Base-by-base conservation (phyloP, 2,113 vertebrate species). In the Triplophysa siluroides region DNA sequence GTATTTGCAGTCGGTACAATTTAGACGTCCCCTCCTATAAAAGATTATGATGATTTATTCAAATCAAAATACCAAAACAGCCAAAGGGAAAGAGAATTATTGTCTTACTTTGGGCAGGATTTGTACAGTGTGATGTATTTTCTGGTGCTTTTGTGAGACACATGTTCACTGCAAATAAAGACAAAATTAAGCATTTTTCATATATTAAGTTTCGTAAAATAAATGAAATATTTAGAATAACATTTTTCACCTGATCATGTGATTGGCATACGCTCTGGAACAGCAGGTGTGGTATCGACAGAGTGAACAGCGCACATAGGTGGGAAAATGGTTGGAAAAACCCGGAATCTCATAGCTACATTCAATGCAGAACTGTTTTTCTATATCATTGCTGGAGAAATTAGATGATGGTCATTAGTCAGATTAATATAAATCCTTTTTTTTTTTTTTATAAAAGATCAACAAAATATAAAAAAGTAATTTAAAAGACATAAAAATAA, bases 221-320 rank as follows among this genome's bases (percentile, higher is more conserved):
- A 56, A 19, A 8, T 3, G 8, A 21, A 58, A 21, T 8, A 7
- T 16, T 21, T 21, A 58, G 8, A 58, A 10, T n/a, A 4, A 19
- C 0, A 8, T 10, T 54, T 2, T 29, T 91, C 85, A 95, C 95
- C 94, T 96, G 92, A 96, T 95, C 95, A 96, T 96, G 91, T 96
- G 95, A 88, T 96, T 95, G 86, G 95, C 95, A 16, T 96, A 96
- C 0, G 95, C 94, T 43, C 95, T 87, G 54, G 94, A 95, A 87
- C 95, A 96, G 91, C 95, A 96, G 45, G 95, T 96, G 84, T 93
- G 92, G 50, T 95, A 96, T 70, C 93, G 93, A 81, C 95, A 96
- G 2, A 95, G 86, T 0, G 94, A 96, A 68, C 95, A 96, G 86
- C 94, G 94, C 8, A 96, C 95, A 0, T 94, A 95, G 21, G 95